Evolutionary conservation across 2,888 invertebrate species (phyloP).

Genomic region (Chloroclystis v-ata): DNA sequence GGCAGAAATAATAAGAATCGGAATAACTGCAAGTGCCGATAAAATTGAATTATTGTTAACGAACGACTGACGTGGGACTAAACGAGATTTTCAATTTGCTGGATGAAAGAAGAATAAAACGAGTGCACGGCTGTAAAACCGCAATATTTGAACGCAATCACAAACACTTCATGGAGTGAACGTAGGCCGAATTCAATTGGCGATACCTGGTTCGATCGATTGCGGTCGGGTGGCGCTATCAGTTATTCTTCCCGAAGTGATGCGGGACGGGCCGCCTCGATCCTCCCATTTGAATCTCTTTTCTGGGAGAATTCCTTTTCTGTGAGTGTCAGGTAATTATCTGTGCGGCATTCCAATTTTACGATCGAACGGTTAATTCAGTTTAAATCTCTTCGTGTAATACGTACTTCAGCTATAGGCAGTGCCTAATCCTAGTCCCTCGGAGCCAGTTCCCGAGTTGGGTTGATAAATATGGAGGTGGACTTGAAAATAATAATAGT

Average conservation of each 20-base stretch:
- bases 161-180: slow-evolving; percentile 32
- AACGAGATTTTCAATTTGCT: slow-evolving; percentile 21
- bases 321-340: slow-evolving; percentile 79
- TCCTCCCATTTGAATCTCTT: slow-evolving; percentile 74
- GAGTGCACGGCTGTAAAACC: slow-evolving; percentile 23
- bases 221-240: slow-evolving; percentile 54
- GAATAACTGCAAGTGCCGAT: slow-evolving; percentile 21
- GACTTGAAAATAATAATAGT: slow-evolving; percentile 30
- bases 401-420: slow-evolving; percentile 65
- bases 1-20: slow-evolving; percentile 22
- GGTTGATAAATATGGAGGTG: slow-evolving; percentile 41
- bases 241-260: slow-evolving; percentile 59
- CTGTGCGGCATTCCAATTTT: slow-evolving; percentile 79
- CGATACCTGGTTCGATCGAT: slow-evolving; percentile 56
- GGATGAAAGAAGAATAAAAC: slow-evolving; percentile 18
- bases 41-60: slow-evolving; percentile 24
- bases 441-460: slow-evolving; percentile 52
- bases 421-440: slow-evolving; percentile 70
- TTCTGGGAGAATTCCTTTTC: slow-evolving; percentile 74
- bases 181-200: slow-evolving; percentile 58
- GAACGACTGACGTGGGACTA: slow-evolving; percentile 22
- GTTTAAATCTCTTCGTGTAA: slow-evolving; percentile 77
- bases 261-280: slow-evolving; percentile 46
- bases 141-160: slow-evolving; percentile 30
- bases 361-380: slow-evolving; percentile 78